A percentile compares a stretch with the other conserved stretches of the same genome.
Evolutionary conservation across 2,113 vertebrate genomes (phyloP).

Genomic region (Macroglossus sobrinus): DNA sequence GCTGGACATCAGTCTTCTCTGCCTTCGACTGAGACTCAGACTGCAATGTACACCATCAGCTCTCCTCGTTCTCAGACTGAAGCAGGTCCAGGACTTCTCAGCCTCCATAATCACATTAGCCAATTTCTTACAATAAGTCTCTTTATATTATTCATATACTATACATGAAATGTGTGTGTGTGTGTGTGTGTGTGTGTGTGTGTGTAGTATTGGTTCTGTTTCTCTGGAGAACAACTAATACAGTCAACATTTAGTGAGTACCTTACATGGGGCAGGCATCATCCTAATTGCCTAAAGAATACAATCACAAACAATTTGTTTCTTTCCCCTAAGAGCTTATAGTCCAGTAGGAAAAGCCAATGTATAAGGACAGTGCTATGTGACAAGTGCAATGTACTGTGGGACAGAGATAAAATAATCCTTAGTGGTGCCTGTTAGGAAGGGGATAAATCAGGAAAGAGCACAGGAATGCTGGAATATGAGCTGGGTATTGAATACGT

Average conservation of each 20-base stretch:
- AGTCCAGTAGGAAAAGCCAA: not conserved
- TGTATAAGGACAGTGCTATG: not conserved
- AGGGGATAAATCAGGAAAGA: not conserved
- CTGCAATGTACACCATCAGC: not conserved
- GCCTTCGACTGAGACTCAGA: not conserved
- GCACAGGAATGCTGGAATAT: not conserved
- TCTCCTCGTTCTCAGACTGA: not conserved
- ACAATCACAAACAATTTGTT: not conserved
- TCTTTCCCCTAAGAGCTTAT: not conserved
- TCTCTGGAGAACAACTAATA: not conserved
- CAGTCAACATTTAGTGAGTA: not conserved
- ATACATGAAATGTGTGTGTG: not conserved
- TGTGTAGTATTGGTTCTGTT: not conserved
- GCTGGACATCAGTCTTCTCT: not conserved
- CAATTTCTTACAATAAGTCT: not conserved
- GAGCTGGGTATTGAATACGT: not conserved
- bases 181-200: not conserved
- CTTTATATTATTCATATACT: not conserved
- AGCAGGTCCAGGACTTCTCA: not conserved
- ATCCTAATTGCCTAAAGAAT: not conserved
- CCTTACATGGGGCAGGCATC: not conserved
- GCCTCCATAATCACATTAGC: not conserved
- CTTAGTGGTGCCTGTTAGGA: not conserved
- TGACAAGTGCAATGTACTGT: not conserved
- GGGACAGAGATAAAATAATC: not conserved